A percentile compares a stretch with the other conserved stretches of the same genome.
Evolutionary conservation across 2,797 vertebrate species (phyloP).

Genomic region (Sorex maritimensis): DNA sequence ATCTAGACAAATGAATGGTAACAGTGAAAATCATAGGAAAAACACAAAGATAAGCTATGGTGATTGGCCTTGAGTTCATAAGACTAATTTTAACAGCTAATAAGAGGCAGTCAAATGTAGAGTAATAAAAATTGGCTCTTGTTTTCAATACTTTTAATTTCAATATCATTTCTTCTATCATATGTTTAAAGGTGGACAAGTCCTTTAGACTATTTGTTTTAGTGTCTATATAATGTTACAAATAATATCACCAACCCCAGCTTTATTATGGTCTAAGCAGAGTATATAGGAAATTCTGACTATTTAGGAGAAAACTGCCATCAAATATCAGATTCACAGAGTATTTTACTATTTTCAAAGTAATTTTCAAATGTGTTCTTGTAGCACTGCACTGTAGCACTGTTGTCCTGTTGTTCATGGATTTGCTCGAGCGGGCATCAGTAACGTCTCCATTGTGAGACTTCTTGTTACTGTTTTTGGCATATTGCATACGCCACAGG

Average conservation of each 20-base stretch:
- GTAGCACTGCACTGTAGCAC: neutral
- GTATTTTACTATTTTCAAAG: slow-evolving; percentile 52
- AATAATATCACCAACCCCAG: neutral
- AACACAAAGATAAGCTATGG: neutral
- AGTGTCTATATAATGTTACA: neutral
- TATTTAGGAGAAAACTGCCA: slow-evolving; percentile 3
- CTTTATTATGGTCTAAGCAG: neutral
- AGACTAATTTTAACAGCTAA: neutral
- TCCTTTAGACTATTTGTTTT: neutral
- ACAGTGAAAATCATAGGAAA: neutral
- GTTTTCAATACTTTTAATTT: neutral
- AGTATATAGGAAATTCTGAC: neutral
- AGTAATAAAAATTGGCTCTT: neutral
- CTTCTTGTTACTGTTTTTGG: too few relatives aligned
- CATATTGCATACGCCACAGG: too few relatives aligned
- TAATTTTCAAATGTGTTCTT: slow-evolving; percentile 39
- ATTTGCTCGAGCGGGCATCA: too few relatives aligned
- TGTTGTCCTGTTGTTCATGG: too few relatives aligned
- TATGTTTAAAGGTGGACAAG: neutral
- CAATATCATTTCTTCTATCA: neutral
- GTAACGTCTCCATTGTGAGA: too few relatives aligned
- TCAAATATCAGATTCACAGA: neutral
- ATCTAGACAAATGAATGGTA: neutral
- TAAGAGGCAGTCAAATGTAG: neutral
- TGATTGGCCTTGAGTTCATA: neutral